Evolutionary conservation across 2,113 vertebrate genomes (phyloP).

Genomic region (Corythaixoides concolor): DNA sequence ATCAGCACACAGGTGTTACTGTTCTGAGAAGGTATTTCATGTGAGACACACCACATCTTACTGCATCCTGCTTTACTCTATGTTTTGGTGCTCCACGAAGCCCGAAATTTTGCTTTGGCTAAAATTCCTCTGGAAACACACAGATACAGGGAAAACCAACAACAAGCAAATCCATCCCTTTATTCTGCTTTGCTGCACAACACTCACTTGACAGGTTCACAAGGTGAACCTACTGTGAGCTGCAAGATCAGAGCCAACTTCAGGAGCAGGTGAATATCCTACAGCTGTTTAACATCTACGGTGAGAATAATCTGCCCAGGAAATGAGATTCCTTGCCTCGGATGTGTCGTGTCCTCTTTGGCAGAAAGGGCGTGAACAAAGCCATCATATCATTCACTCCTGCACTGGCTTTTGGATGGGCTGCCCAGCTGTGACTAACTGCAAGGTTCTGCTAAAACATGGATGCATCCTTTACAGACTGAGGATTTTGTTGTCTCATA

Average conservation of each 20-base stretch:
- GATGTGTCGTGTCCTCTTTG: neutral
- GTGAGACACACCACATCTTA: neutral
- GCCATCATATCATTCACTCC: rapidly evolving
- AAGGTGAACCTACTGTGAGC: neutral
- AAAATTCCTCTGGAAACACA: neutral
- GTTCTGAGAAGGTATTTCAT: neutral
- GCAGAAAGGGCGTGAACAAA: neutral
- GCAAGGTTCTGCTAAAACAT: neutral
- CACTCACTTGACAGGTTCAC: neutral
- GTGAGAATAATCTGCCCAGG: neutral
- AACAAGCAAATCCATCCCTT: neutral
- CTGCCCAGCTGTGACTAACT: neutral
- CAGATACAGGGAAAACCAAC: neutral
- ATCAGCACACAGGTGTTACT: neutral
- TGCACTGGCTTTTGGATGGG: neutral
- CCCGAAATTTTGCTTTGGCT: neutral
- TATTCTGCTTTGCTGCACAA: neutral
- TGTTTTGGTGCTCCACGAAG: neutral
- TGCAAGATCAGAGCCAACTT: neutral
- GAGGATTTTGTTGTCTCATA: neutral
- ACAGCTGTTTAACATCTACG: neutral
- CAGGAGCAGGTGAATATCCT: neutral
- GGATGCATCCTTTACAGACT: neutral
- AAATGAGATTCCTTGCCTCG: neutral
- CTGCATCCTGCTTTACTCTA: neutral